Conservation (phyloP, 2,888 invertebrate genomes). For the Panzeria rudis region DNA sequence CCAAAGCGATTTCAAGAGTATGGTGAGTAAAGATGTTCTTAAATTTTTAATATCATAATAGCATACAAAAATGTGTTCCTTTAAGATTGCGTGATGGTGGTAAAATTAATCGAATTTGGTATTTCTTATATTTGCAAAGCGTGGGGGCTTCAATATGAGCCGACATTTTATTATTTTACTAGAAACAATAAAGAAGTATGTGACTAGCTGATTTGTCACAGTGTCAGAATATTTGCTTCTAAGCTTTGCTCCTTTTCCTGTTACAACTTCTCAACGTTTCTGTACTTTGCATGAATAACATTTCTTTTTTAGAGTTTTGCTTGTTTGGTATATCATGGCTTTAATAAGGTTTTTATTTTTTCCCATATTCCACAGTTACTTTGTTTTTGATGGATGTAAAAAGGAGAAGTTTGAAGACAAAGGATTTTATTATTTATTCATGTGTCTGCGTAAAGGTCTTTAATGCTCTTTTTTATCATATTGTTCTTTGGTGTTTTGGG, state of each 20-base stretch:
- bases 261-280: neutral
- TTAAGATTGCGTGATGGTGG: too few species aligned
- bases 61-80: too few species aligned
- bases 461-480: neutral
- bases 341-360: neutral
- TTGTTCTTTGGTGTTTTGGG: neutral
- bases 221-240: neutral
- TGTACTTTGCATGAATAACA: neutral
- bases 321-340: neutral
- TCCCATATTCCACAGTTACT: neutral
- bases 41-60: too few species aligned
- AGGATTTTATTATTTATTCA: conserved; percentile 11
- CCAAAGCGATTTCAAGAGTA: too few species aligned
- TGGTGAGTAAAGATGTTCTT: too few species aligned
- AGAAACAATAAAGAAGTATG: too few species aligned
- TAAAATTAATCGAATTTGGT: too few species aligned
- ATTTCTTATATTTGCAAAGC: too few species aligned
- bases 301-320: neutral
- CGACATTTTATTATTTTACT: too few species aligned
- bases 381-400: neutral
- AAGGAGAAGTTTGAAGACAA: neutral
- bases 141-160: too few species aligned
- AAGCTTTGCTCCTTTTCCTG: neutral
- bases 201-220: too few species aligned
- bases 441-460: neutral